Evolutionary conservation across 2,888 invertebrate genomes (phyloP), one percentile per base, ranked within the genome.

Genomic region (Hypolimnas misippus): DNA sequence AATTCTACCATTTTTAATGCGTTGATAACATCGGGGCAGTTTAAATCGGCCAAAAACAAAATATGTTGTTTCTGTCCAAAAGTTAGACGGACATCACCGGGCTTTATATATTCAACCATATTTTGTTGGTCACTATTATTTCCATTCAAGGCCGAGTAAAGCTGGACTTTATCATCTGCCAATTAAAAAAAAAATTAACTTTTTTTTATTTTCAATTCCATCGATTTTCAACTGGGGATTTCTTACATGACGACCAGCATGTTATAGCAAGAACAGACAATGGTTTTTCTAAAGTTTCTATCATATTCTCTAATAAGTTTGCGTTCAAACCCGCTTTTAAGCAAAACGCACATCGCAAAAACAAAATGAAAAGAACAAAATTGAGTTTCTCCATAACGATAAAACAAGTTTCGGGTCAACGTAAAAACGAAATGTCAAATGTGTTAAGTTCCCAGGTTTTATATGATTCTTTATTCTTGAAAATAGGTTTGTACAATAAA

Each of bases 1-100:
- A 19, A 19, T 33, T 96, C 93, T 2, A 96, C 96, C 69, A 96
- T 94, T 70, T 77, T 65, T 17, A 88, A 75, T 64, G 79, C 80
- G 1, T 65, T 33, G 1, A 69, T 54, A 31, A 80, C 74, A 63
- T 83, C 72, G 6, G 79, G 76, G 69, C 91, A 91, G 3, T 65
- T 70, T 1, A 89, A 66, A 69, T 91, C 87, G 1, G 75, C 77
- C 10, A 90, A 40, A 69, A 89, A 84, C 14, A 86, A 73, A 2
- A 82, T 70, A 46, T 83, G 75, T 57, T 86, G 83, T 61, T 84
- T 82, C 51, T 76, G 73, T 10, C 73, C 70, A 61, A 81, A 71
- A 12, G 76, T 68, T 51, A 69, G 63, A 1, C 73, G 70, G 14
- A 77, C 70, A n/a, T 70, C 53, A n/a, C 73, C 74, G 2, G 60